Conservation (phyloP, 2,797 vertebrate genomes). For the Microctenopoma lineatum region DNA sequence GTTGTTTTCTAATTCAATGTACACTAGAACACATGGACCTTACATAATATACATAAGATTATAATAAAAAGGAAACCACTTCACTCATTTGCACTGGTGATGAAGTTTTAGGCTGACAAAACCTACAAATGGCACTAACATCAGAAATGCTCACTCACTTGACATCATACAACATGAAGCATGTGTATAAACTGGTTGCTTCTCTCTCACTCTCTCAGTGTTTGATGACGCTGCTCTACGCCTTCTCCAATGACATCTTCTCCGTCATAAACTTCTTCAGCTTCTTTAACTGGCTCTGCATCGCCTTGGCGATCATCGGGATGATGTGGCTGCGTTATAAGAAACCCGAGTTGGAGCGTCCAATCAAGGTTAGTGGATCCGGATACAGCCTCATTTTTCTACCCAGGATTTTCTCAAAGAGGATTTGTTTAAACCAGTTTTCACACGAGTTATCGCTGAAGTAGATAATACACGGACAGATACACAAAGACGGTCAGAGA, state of each 20-base stretch:
- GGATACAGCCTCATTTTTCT: not conserved
- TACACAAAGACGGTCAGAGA: not conserved
- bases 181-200: not conserved
- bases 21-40: not conserved
- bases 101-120: not conserved
- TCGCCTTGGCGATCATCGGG: slow-evolving; percentile 94
- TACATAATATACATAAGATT: not conserved
- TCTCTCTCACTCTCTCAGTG: slow-evolving; percentile 80
- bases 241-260: slow-evolving; percentile 95
- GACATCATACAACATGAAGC: too few relatives aligned
- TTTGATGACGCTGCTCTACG: slow-evolving; percentile 94
- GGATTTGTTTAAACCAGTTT: not conserved
- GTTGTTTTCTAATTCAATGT: slow-evolving; percentile 25
- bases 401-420: not conserved
- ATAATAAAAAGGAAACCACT: too few relatives aligned
- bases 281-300: slow-evolving; percentile 99
- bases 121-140: too few relatives aligned
- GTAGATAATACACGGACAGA: not conserved
- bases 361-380: slow-evolving; percentile 90
- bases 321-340: slow-evolving; percentile 98
- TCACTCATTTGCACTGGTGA: not conserved
- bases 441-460: not conserved
- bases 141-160: not conserved
- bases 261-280: slow-evolving; percentile 99
- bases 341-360: slow-evolving; percentile 92